Evolutionary conservation across 1,140 invertebrate genomes (phyloP), one percentile per base, ranked within the genome.

Genomic region (Aricia agestis): DNA sequence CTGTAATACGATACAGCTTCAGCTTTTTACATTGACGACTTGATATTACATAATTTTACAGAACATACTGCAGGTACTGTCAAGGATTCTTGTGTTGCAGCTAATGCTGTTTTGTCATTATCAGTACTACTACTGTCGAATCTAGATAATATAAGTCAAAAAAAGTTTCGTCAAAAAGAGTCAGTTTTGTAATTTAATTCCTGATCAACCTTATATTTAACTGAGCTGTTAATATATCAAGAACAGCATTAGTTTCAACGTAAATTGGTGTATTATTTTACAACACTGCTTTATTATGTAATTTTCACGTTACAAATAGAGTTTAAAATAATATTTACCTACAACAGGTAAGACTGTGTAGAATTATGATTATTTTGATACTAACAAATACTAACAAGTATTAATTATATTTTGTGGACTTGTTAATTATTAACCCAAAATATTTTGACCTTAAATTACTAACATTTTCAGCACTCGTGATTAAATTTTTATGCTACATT

Each of bases 1-100:
- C 25, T 31, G 31, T 31, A 68, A 45, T 57, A 19, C 15, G 32
- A 57, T 68, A 58, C 67, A 68, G 67, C 25, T 68, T 68, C 18
- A 58, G 67, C 42, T 68, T 58, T 31, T 42, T 19, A 31, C 52
- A 63, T 63, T 59, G 45, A 52, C 13, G 36, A 52, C 13, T 52
- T 13, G 11, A 6, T 52, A 17, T 6, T 3, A 63, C 59, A 25
- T 19, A 63, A 11, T 63, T 25, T 63, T 25, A 63, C 19, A 25
- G 59, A 63, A 25, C 0, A 25, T 63, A 19, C 17, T 19, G 6
- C 59, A 63, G 59, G 6, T 25, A 18, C 1, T 63, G 17, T 19
- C 18, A 63, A 18, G 11, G 2, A 25, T 25, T 18, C 9, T 25
- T 19, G 25, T 63, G 59, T 63, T 63, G 59, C 59, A 63, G 18